These are phyloP conservation scores for Thecocarcelia acutangulata DNA, from an alignment of 2,888 invertebrate genomes.

Conservation along the genomic window DNA sequence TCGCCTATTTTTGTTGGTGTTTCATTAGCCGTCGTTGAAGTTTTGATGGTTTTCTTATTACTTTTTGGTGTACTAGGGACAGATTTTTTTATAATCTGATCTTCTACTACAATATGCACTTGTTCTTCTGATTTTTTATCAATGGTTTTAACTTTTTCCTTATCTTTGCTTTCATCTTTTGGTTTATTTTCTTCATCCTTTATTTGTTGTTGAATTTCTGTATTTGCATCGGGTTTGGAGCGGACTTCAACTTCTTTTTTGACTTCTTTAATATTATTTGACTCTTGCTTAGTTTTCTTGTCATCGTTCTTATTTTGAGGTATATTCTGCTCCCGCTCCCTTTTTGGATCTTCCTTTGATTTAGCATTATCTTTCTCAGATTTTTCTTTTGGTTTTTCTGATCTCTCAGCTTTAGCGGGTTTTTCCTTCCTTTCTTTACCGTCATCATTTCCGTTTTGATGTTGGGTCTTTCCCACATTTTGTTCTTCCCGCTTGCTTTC, in stretches of 20 bases:
- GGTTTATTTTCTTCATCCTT: slow-evolving; percentile 50
- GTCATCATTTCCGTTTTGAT: slow-evolving; percentile 64
- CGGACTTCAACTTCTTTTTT: slow-evolving; percentile 21
- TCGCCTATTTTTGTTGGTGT: slow-evolving; percentile 52
- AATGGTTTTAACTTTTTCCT: slow-evolving; percentile 33
- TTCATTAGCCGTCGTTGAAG: slow-evolving; percentile 40
- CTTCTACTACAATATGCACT: slow-evolving; percentile 53
- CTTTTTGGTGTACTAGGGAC: slow-evolving; percentile 43
- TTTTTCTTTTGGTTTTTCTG: slow-evolving; percentile 69
- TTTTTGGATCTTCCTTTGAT: slow-evolving; percentile 66
- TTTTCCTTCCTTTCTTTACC: slow-evolving; percentile 71
- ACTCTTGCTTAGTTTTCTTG: slow-evolving; percentile 56
- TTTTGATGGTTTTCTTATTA: slow-evolving; percentile 35
- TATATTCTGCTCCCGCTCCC: slow-evolving; percentile 44
- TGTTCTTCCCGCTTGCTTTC: slow-evolving; percentile 55
- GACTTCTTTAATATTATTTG: slow-evolving; percentile 53
- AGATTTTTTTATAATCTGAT: slow-evolving; percentile 41
- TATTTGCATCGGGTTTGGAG: slow-evolving; percentile 32
- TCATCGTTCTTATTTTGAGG: slow-evolving; percentile 41
- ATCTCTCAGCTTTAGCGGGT: slow-evolving; percentile 35
- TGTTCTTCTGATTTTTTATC: slow-evolving; percentile 44
- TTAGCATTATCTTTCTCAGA: slow-evolving; percentile 56
- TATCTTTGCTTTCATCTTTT: slow-evolving; percentile 49
- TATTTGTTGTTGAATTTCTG: slow-evolving; percentile 15
- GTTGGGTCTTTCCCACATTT: slow-evolving; percentile 49